Evolutionary conservation across 2,113 vertebrate species (phyloP).

Genomic region (Protobothrops mucrosquamatus): DNA sequence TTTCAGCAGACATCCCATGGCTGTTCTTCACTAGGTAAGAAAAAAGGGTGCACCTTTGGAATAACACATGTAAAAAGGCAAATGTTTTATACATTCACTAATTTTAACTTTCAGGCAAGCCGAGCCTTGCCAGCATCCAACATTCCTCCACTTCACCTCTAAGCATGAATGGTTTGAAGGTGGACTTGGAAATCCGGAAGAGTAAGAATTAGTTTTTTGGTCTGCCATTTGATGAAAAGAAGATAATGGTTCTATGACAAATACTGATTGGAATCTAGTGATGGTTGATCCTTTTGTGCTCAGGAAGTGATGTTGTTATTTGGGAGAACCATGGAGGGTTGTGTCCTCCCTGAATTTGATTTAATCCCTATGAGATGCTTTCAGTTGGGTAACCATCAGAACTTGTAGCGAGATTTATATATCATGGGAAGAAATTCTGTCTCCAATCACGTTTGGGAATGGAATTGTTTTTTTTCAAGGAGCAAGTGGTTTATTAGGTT

Average conservation of each 20-base stretch:
- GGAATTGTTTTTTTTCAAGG: background rate
- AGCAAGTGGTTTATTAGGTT: background rate
- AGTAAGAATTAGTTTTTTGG: no score
- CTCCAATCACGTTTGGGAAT: background rate
- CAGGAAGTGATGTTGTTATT: background rate
- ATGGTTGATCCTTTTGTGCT: background rate
- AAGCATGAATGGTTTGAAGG: background rate
- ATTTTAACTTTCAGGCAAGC: background rate
- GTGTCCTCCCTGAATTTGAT: background rate
- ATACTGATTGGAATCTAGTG: background rate
- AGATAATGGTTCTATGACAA: background rate
- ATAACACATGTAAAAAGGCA: background rate
- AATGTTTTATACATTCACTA: background rate
- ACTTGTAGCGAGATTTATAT: background rate
- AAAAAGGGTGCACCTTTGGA: background rate
- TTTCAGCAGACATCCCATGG: background rate
- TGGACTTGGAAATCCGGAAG: background rate
- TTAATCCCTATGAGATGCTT: background rate
- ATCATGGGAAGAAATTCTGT: background rate
- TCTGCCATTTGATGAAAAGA: background rate
- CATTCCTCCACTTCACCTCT: background rate
- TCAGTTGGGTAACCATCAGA: background rate
- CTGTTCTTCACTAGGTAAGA: background rate
- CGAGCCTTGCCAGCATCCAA: background rate
- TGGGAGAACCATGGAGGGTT: background rate